Conservation (phyloP, 2,113 vertebrate species). For the Lamprologus sp. region DNA sequence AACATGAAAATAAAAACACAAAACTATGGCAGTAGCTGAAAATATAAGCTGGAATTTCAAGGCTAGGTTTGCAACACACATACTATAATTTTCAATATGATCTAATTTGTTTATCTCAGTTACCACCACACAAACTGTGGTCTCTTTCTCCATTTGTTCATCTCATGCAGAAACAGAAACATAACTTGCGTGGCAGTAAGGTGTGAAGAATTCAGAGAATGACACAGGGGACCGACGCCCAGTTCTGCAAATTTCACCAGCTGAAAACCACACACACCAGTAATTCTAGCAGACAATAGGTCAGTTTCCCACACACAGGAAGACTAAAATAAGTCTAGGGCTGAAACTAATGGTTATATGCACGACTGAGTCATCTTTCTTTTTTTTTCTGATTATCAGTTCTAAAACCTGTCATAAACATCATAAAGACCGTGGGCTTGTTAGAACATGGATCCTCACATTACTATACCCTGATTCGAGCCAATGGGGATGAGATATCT, state of each 20-base stretch:
- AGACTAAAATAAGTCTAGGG: neutral
- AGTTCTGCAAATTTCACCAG: neutral
- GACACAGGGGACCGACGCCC: neutral
- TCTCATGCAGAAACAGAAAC: neutral
- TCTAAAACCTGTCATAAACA: neutral
- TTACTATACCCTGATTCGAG: neutral
- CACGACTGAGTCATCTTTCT: neutral
- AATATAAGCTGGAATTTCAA: neutral
- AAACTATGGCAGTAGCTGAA: neutral
- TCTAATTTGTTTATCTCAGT: neutral
- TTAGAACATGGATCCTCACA: neutral
- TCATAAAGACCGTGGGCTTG: neutral
- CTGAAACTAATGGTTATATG: neutral
- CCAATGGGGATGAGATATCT: neutral
- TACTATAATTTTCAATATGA: neutral
- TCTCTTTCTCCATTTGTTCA: neutral
- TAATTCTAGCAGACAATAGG: neutral
- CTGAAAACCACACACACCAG: neutral
- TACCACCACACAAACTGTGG: neutral
- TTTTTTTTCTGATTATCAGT: neutral
- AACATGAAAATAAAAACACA: neutral
- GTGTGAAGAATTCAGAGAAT: slow-evolving; percentile 1
- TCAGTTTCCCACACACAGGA: neutral
- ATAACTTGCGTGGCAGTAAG: neutral
- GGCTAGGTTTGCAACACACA: neutral